Conservation (phyloP, 2,888 invertebrate species). For the Hecatera dysodea region DNA sequence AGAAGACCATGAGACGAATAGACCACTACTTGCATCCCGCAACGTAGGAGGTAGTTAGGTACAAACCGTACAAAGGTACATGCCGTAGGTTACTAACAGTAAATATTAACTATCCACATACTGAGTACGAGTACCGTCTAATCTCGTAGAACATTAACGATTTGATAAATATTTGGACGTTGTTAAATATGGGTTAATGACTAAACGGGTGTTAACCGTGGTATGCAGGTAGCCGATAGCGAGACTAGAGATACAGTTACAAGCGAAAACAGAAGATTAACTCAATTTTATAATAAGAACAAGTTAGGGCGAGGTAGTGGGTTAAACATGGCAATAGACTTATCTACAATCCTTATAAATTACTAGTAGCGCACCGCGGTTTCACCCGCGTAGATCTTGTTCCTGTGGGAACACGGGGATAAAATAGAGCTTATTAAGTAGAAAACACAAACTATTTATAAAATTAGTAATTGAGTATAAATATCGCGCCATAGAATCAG, state of each 20-base stretch:
- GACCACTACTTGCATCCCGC: background rate
- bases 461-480: too few species aligned
- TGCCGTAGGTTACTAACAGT: too few species aligned
- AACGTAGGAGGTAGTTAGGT: background rate
- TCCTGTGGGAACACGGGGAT: too few species aligned
- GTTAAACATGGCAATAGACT: too few species aligned
- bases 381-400: too few species aligned
- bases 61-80: too few species aligned
- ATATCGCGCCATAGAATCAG: too few species aligned
- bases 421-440: too few species aligned
- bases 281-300: background rate
- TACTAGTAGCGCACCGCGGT: too few species aligned
- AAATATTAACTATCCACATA: background rate
- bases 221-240: background rate
- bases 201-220: background rate
- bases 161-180: constrained; percentile 37
- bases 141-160: constrained; percentile 18
- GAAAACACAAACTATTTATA: too few species aligned
- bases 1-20: background rate
- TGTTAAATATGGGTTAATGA: constrained; percentile 22
- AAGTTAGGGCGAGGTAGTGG: too few species aligned
- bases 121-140: background rate
- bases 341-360: too few species aligned
- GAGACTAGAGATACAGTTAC: background rate
- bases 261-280: background rate